These are phyloP conservation scores for Thymelicus sylvestris DNA, from an alignment of 2,888 invertebrate genomes.

Conservation along the genomic window DNA sequence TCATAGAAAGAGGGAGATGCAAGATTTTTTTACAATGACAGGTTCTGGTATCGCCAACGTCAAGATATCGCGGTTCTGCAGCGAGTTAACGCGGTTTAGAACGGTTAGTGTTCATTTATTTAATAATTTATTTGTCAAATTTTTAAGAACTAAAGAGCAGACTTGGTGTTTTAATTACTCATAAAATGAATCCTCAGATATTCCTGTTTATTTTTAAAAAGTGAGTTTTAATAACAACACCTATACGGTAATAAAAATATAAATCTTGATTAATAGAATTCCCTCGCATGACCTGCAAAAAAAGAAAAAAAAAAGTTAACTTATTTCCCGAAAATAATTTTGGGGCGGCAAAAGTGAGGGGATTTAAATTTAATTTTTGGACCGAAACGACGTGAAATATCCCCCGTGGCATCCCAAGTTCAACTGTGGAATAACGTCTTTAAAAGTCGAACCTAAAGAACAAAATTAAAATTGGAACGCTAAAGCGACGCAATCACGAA, in stretches of 20 bases:
- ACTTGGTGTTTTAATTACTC: too few relatives aligned
- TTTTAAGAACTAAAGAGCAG: too few relatives aligned
- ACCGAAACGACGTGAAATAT: conserved; percentile 78
- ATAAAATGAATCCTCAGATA: too few relatives aligned
- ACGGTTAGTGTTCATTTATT: too few relatives aligned
- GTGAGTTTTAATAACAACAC: background rate
- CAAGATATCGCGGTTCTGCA: too few relatives aligned
- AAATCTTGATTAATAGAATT: conserved; percentile 35
- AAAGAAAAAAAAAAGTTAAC: conserved; percentile 66
- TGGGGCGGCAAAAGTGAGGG: conserved; percentile 79
- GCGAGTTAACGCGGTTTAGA: too few relatives aligned
- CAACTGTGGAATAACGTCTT: conserved; percentile 64
- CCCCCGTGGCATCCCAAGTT: conserved; percentile 73
- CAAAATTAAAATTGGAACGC: conserved; percentile 57
- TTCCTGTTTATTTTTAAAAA: background rate
- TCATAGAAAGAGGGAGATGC: too few relatives aligned
- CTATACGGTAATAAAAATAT: background rate
- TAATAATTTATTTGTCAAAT: too few relatives aligned
- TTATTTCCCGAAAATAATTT: conserved; percentile 72
- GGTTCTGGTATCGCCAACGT: too few relatives aligned
- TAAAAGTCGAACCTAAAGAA: conserved; percentile 58
- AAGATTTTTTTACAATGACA: too few relatives aligned
- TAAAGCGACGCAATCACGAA: conserved; percentile 45
- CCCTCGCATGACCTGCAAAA: conserved; percentile 57
- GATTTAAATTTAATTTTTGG: conserved; percentile 83